Evolutionary conservation across 2,888 invertebrate species (phyloP).

Genomic region (Hofmannophila pseudospretella): DNA sequence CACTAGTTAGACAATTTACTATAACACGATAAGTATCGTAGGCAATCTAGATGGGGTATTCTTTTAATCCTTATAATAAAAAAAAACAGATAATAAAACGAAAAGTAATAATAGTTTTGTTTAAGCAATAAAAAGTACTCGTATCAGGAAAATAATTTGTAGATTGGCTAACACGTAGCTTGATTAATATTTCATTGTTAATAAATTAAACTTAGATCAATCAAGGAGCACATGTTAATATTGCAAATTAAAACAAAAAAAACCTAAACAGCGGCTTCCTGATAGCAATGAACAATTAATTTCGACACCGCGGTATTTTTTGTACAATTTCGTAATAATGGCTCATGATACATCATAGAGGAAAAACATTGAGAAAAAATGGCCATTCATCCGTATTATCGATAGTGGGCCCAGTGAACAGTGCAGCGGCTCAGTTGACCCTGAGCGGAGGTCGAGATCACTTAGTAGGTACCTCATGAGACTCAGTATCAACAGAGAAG

Average conservation of each 20-base stretch:
- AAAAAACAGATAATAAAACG: too few species aligned
- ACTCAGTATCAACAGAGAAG: constrained; percentile 18
- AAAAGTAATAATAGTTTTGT: too few species aligned
- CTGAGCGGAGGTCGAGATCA: constrained; percentile 34
- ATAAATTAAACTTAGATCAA: constrained; percentile 1
- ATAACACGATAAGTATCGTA: too few species aligned
- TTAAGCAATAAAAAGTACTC: too few species aligned
- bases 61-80: too few species aligned
- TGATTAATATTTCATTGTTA: not conserved
- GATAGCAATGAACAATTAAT: constrained; percentile 62
- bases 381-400: constrained; percentile 34
- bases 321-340: constrained; percentile 38
- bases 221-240: not conserved
- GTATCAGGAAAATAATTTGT: not conserved
- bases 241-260: constrained; percentile 16
- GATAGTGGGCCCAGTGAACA: constrained; percentile 24
- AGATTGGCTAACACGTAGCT: not conserved
- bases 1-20: too few species aligned
- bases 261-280: constrained; percentile 37
- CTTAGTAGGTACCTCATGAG: constrained; percentile 14
- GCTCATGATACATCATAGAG: constrained; percentile 34
- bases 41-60: too few species aligned
- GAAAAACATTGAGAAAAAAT: constrained; percentile 31
- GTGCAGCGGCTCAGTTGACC: constrained; percentile 34
- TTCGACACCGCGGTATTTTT: constrained; percentile 44